phyloP scores from a whole-genome alignment of 2,888 invertebrate species.

The Dasysyrphus tricinctus region DNA sequence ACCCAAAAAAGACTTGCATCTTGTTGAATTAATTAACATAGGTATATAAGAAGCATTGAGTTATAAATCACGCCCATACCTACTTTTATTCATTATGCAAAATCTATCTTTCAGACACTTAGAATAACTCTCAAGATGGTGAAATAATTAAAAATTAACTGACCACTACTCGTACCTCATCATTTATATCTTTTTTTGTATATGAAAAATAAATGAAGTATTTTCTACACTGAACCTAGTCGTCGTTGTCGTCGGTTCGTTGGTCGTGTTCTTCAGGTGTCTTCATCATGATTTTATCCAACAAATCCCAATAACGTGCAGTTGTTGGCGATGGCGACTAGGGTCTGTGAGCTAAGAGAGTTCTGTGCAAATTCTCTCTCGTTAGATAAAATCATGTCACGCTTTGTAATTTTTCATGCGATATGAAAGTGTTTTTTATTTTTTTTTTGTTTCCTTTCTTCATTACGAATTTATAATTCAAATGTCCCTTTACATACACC shows the following conservation, averaged over 20 bases:
- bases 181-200: neutral
- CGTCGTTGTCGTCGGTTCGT: too few relatives aligned
- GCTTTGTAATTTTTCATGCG: constrained; percentile 57
- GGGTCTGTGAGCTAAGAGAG: neutral
- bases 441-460: constrained; percentile 8
- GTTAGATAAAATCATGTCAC: constrained; percentile 59
- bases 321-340: constrained; percentile 7
- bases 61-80: neutral
- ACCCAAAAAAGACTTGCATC: neutral
- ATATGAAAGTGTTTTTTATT: constrained; percentile 32
- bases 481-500: constrained; percentile 29
- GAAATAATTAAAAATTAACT: constrained; percentile 5
- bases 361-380: constrained; percentile 28
- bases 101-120: neutral
- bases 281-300: constrained; percentile 23
- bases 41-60: neutral
- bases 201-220: neutral
- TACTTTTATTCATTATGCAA: neutral
- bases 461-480: constrained; percentile 51
- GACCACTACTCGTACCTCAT: neutral
- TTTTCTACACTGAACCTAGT: neutral
- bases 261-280: constrained; percentile 10
- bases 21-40: neutral
- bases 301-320: constrained; percentile 22
- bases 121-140: neutral